Base-by-base conservation (phyloP, 2,888 invertebrate species). In the Aphodius sticticus region DNA sequence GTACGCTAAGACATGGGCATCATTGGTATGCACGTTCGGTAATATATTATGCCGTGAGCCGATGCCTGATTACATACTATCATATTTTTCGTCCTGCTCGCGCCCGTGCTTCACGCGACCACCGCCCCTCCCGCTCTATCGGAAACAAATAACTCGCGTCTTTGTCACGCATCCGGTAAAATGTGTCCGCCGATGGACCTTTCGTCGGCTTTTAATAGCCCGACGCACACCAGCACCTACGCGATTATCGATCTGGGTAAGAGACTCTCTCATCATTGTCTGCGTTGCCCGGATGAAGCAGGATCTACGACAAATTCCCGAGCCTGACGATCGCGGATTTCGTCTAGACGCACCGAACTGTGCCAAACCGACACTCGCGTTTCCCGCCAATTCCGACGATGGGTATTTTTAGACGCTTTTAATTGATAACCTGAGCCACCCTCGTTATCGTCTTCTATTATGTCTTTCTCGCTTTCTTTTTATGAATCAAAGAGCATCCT, bases 21-120 rank as follows among this genome's bases (percentile, higher is more conserved):
- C 53, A 87, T 88, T 87, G 87, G 87, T 88, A 88, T 88, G 87
- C 88, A 82, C 83, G 83, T 84, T 85, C 82, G 82, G 87, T 87
- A 82, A 84, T 84, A 84, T 86, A 86, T 86, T 86, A 86, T 87
- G 85, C 87, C 87, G 86, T 86, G 86, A 86, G 86, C 85, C 86
- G 88, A 87, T 88, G 88, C 87, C 88, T 88, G 88, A 88, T 89
- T 88, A 88, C 88, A 88, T 87, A 88, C 88, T 88, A 88, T 89
- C 88, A 89, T 89, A 88, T 88, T 88, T 88, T 88, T 88, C 85
- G 85, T 89, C 88, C 86, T 86, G 83, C 83, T 88, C 84, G 82
- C 82, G 78, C 80, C 82, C 84, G 82, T 80, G 76, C 83, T 81
- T 83, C 81, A 79, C 79, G 79, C 79, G 78, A 81, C 71, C 37